Conservation (phyloP, 2,888 invertebrate genomes). For the Tupiocoris notatus region DNA sequence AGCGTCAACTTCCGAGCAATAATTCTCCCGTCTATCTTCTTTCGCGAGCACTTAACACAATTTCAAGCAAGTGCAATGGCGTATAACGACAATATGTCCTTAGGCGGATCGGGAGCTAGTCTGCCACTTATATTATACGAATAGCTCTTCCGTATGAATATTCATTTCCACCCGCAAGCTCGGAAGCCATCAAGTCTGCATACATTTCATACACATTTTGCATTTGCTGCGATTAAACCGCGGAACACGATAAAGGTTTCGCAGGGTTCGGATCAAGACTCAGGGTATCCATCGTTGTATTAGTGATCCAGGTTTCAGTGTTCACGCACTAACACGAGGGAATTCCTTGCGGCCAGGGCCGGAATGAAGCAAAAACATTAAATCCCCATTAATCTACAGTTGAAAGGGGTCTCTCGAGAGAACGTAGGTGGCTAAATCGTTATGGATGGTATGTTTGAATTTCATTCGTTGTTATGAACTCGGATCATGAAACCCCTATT, state of each 20-base stretch:
- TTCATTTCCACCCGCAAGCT: background rate
- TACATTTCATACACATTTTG: background rate
- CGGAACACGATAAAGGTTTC: background rate
- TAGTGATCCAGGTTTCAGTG: background rate
- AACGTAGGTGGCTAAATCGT: background rate
- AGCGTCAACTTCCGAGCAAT: no score
- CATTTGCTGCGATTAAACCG: background rate
- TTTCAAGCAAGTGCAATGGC: no score
- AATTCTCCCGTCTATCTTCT: no score
- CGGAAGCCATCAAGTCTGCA: background rate
- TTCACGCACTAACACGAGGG: background rate
- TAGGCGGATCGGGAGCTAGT: background rate
- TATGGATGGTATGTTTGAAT: background rate
- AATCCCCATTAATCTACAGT: background rate
- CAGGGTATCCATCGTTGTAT: background rate
- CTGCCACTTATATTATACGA: background rate
- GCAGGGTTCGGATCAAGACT: background rate
- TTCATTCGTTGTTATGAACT: background rate
- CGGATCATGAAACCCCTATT: background rate
- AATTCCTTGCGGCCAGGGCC: background rate
- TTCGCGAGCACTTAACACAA: no score
- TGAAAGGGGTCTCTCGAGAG: background rate
- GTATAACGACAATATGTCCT: background rate
- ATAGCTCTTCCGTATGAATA: background rate
- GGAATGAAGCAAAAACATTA: background rate